Base-by-base conservation (phyloP, 2,113 vertebrate species). In the Anolis sagrei region DNA sequence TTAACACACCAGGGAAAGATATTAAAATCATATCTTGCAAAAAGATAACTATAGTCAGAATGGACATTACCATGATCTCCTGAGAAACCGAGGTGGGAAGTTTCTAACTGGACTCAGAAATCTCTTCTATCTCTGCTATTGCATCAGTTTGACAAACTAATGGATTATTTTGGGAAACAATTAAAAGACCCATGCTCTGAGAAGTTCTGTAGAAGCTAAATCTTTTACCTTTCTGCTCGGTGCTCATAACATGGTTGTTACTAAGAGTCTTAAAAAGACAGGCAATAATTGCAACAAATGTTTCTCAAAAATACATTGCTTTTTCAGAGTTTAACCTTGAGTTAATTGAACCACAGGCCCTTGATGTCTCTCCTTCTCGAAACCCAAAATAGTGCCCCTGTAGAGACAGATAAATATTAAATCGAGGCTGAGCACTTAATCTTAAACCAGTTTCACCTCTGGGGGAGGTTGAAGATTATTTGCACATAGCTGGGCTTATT, bases 331-430 rank as follows among this genome's bases (percentile, higher is more conserved):
- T 36, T 85, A 72, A 72, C 27, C 16, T 49, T 34, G 19, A 23
- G 73, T 44, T 9, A 48, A 70, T 79, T 1, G 19, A n/a, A 61
- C 34, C 34, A 19, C 4, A 39, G 29, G 25, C 18, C 25, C 25
- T 72, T 49, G 10, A 64, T 19, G 39, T 44, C 44, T 48, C 4
- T 25, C 19, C 49, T 6, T 8, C 66, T 27, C 29, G 48, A 73
- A 72, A 79, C 72, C 34, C n/a, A 51, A 62, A 58, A 49, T 34
- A 11, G 27, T 62, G 34, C 2, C 34, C 76, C 68, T 39, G 18
- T 44, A 10, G 32, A 79, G 14, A 85, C 9, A 79, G 14, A 85
- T 10, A 72, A 69, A 79, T 61, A 79, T 79, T 62, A 29, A 73
- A 29, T 61, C 34, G 69, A 32, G 51, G 29, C 32, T 39, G 18